Evolutionary conservation across 2,888 invertebrate species (phyloP).

Genomic region (Eudasyphora cyanicolor): DNA sequence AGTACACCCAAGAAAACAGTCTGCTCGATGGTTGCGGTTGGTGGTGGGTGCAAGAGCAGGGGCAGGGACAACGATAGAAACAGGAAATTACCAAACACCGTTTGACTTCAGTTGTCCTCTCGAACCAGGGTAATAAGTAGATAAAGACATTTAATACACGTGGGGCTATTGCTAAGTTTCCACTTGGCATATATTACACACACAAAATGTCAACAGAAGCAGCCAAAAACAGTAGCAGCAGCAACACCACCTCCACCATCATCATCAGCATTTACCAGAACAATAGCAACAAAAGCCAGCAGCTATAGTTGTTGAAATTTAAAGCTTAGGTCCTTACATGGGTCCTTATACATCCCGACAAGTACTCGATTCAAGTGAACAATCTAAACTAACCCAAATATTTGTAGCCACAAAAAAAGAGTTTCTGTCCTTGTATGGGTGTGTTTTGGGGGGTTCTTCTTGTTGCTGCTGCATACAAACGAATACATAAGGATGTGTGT

Average conservation of each 20-base stretch:
- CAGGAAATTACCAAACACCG: neutral
- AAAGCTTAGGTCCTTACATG: neutral
- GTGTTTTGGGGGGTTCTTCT: neutral
- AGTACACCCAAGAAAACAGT: neutral
- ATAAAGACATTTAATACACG: neutral
- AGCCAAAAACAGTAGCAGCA: neutral
- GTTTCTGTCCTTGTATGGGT: neutral
- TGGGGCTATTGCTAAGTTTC: conserved; percentile 2
- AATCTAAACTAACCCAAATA: neutral
- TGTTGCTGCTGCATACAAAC: neutral
- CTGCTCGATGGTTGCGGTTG: no score
- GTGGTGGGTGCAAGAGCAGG: neutral
- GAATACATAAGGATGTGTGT: neutral
- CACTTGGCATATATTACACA: neutral
- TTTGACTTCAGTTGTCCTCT: neutral
- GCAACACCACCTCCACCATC: neutral
- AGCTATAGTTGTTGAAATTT: neutral
- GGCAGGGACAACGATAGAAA: no score
- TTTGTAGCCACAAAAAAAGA: neutral
- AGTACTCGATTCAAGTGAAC: neutral
- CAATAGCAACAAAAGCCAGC: neutral
- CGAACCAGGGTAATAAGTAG: neutral
- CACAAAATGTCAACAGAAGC: no score
- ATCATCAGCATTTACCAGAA: neutral
- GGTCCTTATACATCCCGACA: neutral